Conservation (phyloP, 2,113 vertebrate species). For the Cavia aperea region DNA sequence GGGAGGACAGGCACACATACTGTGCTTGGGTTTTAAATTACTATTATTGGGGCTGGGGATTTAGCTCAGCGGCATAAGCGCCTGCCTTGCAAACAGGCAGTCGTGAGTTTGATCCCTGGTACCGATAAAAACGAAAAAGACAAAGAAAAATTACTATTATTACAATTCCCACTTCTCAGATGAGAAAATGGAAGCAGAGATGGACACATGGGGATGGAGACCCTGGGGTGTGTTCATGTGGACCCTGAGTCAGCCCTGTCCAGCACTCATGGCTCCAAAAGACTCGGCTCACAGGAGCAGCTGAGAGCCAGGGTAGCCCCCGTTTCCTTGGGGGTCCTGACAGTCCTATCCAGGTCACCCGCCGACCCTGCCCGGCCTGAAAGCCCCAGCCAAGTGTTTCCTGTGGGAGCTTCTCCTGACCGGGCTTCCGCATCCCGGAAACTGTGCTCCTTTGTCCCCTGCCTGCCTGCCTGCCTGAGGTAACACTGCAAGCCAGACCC, state of each 20-base stretch:
- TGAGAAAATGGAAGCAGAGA: background rate
- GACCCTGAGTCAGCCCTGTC: background rate
- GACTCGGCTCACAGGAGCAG: background rate
- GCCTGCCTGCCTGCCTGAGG: conserved; percentile 15
- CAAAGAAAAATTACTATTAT: no score
- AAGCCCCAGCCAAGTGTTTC: conserved; percentile 56
- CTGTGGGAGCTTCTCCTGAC: conserved; percentile 52
- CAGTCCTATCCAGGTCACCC: background rate
- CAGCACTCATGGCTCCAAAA: fast-evolving
- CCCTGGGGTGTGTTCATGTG: background rate
- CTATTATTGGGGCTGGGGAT: no score
- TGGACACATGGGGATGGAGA: background rate
- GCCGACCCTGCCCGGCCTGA: background rate
- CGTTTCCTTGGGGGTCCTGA: conserved; percentile 32
- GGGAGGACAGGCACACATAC: background rate
- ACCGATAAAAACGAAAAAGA: no score
- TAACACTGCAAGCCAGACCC: background rate
- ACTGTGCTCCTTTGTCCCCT: conserved; percentile 64
- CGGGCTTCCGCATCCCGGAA: conserved; percentile 62
- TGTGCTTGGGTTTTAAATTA: background rate
- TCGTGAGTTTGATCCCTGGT: no score
- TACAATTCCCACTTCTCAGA: background rate
- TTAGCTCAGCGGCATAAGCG: no score
- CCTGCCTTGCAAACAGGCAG: no score
- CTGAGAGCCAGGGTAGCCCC: background rate